Evolutionary conservation across 2,797 vertebrate species (phyloP).

Genomic region (Clarias platycephalus): DNA sequence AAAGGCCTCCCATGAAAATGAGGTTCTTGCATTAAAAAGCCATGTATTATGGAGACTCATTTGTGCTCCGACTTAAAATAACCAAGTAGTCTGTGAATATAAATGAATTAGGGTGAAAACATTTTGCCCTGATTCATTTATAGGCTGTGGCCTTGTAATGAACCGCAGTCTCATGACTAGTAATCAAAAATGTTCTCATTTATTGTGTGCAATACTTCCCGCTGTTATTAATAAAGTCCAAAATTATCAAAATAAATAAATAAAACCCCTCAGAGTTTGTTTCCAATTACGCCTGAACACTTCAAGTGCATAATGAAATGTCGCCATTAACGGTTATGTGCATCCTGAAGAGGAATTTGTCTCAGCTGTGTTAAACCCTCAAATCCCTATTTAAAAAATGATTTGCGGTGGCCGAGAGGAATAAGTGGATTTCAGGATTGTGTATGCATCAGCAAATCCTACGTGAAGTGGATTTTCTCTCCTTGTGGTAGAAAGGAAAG

Average conservation of each 20-base stretch:
- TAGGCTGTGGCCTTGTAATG: conserved; percentile 4
- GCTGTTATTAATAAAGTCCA: background rate
- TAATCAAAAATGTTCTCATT: background rate
- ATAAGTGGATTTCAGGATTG: conserved; percentile 17
- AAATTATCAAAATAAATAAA: background rate
- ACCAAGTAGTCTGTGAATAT: conserved; percentile 2
- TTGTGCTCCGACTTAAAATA: conserved; percentile 17
- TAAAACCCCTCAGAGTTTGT: too few species aligned
- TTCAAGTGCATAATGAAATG: background rate
- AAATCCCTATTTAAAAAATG: background rate
- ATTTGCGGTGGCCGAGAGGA: background rate
- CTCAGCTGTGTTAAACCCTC: background rate
- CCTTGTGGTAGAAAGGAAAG: background rate
- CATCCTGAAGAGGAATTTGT: background rate
- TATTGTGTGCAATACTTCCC: background rate
- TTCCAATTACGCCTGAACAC: background rate
- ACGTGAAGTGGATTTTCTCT: background rate
- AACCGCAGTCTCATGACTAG: conserved; percentile 4
- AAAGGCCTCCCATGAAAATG: conserved; percentile 4
- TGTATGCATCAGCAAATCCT: background rate
- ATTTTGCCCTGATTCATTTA: background rate
- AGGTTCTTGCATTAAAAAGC: background rate
- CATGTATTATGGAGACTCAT: conserved; percentile 29
- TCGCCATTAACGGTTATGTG: background rate
- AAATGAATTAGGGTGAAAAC: background rate